These are phyloP conservation scores for Chloropsis cyanopogon DNA, from an alignment of 2,113 vertebrate species.

Conservation along the genomic window DNA sequence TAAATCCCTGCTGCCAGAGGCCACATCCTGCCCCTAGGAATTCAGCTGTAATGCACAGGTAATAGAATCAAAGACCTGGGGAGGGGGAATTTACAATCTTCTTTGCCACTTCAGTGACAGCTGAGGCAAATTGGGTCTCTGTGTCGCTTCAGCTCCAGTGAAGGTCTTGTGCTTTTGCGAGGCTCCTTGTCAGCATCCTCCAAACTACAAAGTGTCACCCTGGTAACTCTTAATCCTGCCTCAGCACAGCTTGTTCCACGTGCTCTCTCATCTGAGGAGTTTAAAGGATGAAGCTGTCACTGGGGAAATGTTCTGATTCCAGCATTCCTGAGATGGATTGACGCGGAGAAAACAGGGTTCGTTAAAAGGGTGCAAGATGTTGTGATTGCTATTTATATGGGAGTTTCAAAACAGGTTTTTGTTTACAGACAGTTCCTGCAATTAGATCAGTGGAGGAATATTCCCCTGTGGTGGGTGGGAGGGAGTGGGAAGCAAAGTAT, in stretches of 20 bases:
- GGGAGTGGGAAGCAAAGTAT: background rate
- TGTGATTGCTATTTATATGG: background rate
- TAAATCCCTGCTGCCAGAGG: background rate
- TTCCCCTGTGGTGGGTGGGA: background rate
- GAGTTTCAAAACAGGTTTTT: background rate
- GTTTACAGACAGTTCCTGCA: background rate
- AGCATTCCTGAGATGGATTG: background rate
- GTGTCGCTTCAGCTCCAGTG: background rate
- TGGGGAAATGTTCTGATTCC: background rate
- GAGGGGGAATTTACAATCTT: background rate
- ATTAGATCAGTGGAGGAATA: background rate
- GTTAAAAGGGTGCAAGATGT: background rate
- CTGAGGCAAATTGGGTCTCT: background rate
- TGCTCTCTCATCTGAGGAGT: background rate
- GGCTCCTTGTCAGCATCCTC: background rate
- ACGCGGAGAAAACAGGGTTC: background rate
- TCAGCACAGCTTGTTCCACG: background rate
- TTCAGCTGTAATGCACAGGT: background rate
- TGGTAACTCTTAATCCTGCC: conserved; percentile 45
- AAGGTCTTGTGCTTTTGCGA: background rate
- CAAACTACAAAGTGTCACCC: conserved; percentile 26
- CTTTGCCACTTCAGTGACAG: background rate
- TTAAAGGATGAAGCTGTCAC: conserved; percentile 44
- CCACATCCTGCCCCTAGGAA: background rate
- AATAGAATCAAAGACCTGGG: background rate